Conservation (phyloP, 2,888 invertebrate genomes). For the Cheiracanthium punctorium region DNA sequence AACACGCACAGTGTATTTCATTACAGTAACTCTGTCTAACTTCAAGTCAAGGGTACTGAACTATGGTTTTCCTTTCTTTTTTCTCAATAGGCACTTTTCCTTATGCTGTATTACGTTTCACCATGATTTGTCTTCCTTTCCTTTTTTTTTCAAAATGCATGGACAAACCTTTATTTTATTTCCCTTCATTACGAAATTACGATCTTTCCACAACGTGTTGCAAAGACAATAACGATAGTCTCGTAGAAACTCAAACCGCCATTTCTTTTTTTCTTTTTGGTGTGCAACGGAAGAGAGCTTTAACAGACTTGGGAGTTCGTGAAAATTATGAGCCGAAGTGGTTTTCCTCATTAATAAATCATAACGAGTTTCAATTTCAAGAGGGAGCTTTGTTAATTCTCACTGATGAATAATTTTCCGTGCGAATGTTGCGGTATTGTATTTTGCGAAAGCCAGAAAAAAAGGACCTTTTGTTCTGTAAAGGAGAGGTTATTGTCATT, state of each 20-base stretch:
- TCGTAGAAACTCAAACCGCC: not conserved
- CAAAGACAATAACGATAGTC: not conserved
- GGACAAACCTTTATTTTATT: not conserved
- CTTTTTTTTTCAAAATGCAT: not conserved
- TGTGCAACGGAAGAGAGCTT: not conserved
- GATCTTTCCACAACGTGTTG: not conserved
- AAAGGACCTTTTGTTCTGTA: not conserved
- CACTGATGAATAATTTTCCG: not conserved
- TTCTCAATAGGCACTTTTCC: not conserved
- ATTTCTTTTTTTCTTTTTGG: not conserved
- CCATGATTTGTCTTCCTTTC: not conserved
- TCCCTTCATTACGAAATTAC: not conserved
- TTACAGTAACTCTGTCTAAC: no score
- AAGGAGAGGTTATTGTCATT: not conserved
- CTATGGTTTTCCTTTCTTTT: not conserved
- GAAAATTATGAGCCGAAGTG: not conserved
- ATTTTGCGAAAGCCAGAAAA: not conserved
- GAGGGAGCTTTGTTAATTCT: not conserved
- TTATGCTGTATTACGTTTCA: not conserved
- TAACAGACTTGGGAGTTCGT: not conserved
- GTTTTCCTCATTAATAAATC: constrained; percentile 17
- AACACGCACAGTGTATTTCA: no score
- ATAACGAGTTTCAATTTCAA: constrained; percentile 6
- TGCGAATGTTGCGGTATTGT: not conserved
- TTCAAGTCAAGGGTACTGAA: not conserved